Evolutionary conservation across 2,888 invertebrate genomes (phyloP), one percentile per base, ranked within the genome.

Genomic region (Heliconius cydno): DNA sequence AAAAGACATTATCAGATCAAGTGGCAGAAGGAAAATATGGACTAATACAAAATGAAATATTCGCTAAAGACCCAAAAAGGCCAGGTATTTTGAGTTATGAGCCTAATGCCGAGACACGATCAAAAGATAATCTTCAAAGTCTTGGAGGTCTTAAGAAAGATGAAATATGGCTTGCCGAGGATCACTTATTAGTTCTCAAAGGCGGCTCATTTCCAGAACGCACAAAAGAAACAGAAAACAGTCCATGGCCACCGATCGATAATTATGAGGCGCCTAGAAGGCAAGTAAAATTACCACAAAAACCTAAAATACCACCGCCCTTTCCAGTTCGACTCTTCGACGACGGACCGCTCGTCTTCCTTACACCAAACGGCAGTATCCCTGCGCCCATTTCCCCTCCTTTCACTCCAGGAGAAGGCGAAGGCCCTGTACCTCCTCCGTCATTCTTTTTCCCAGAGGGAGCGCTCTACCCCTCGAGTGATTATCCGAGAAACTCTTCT

Each of bases 21-120:
- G 98, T 98, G 85, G 97, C 97, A 81, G 98, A 98, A 88, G 98
- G 98, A 67, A 98, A 98, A 92, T 98, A 98, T 91, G 98, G 98
- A 57, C 95, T 98, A 10, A 98, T 98, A 84, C 98, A 98, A 88
- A 97, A 97, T 87, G 98, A 98, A 91, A 95, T 98, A 82, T 98
- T 98, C 88, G 92, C 96, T 0, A 96, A 96, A 80, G 94, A 96
- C 3, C 96, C 97, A 2, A 96, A 97, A 88, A 95, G 97, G 76
- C 98, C 98, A 0, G 98, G 97, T 4, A 96, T 98, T 63, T 94
- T 98, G 66, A 98, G 98, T 89, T 98, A 98, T 88, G 96, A 96
- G 73, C 95, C 96, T 10, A 98, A 98, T 87, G 96, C 97, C 0
- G 98, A 98, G 88, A 97, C 98, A 63, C 90, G 93, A 86, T 96